phyloP scores from a whole-genome alignment of 2,113 vertebrate species.

The Oryzias woworae region DNA sequence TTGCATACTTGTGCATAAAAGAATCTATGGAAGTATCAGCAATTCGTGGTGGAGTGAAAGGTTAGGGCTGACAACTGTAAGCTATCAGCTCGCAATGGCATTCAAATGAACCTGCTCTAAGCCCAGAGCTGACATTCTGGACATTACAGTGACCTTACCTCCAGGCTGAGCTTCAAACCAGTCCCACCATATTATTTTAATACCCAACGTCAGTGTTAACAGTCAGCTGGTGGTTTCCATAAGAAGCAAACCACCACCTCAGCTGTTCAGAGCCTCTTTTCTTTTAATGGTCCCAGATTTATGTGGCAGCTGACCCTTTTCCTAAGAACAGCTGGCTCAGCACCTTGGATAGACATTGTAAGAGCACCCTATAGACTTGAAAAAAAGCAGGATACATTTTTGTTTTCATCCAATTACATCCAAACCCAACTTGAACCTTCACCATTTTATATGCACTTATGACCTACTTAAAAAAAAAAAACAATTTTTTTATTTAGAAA shows the following conservation, averaged over 20 bases:
- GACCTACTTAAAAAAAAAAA: too few species aligned
- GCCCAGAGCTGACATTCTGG: slow-evolving; percentile 7
- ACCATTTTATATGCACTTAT: too few species aligned
- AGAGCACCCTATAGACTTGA: slow-evolving; percentile 5
- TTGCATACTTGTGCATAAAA: not conserved
- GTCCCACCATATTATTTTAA: slow-evolving; percentile 18
- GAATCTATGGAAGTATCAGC: not conserved
- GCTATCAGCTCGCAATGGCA: not conserved
- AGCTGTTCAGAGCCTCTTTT: slow-evolving; percentile 38
- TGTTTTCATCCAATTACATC: too few species aligned
- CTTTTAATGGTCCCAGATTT: slow-evolving; percentile 54
- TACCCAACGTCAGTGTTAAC: slow-evolving; percentile 21
- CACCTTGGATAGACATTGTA: slow-evolving; percentile 23
- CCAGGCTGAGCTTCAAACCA: slow-evolving; percentile 13
- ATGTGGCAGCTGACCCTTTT: slow-evolving; percentile 48
- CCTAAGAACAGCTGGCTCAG: slow-evolving; percentile 27
- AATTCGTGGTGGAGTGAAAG: not conserved
- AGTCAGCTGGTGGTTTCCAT: slow-evolving; percentile 1
- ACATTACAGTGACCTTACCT: not conserved
- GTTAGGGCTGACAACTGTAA: not conserved
- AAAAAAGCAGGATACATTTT: not conserved
- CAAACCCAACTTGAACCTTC: too few species aligned
- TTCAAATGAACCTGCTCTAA: not conserved
- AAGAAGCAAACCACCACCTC: slow-evolving; percentile 23
- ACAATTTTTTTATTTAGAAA: too few species aligned